Conservation (phyloP, 2,797 vertebrate species). For the Amazona finschi region DNA sequence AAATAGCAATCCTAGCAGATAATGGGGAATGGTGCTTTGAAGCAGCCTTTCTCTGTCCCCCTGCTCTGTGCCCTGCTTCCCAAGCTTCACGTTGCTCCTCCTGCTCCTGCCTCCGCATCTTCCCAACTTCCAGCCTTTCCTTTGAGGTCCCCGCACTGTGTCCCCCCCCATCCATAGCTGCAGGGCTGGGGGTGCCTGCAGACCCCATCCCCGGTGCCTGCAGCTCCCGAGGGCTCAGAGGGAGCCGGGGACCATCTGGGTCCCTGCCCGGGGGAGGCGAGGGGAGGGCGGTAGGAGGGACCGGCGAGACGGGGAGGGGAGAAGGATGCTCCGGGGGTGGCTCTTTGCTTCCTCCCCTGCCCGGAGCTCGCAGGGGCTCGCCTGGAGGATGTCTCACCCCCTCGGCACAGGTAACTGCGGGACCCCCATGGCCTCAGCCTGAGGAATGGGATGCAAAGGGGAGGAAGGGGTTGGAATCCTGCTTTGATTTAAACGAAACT, state of each 20-base stretch:
- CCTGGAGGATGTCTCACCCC: conserved; percentile 56
- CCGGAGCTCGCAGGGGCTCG: conserved; percentile 27
- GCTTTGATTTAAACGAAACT: background rate
- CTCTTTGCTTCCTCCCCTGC: conserved; percentile 10
- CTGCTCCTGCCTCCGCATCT: background rate
- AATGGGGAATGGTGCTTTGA: background rate
- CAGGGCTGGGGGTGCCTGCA: background rate
- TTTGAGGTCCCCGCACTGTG: background rate
- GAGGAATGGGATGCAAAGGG: background rate
- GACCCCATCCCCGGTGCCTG: background rate
- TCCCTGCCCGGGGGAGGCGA: conserved; percentile 6
- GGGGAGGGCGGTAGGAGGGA: conserved; percentile 60
- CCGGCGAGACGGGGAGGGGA: conserved; percentile 21
- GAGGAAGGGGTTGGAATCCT: background rate
- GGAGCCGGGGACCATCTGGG: background rate
- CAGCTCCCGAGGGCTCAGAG: background rate
- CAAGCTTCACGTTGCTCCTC: background rate
- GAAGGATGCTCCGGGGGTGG: conserved; percentile 49
- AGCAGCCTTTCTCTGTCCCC: background rate
- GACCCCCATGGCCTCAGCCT: background rate
- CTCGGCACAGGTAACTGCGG: conserved; percentile 38
- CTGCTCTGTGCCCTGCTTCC: background rate
- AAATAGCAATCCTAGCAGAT: background rate
- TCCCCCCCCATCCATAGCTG: background rate
- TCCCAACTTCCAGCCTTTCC: background rate